These are phyloP conservation scores for Dysidea cf. avara DNA, from an alignment of 37 sponge, comb jelly and placozoan genomes.

Conservation along the genomic window DNA sequence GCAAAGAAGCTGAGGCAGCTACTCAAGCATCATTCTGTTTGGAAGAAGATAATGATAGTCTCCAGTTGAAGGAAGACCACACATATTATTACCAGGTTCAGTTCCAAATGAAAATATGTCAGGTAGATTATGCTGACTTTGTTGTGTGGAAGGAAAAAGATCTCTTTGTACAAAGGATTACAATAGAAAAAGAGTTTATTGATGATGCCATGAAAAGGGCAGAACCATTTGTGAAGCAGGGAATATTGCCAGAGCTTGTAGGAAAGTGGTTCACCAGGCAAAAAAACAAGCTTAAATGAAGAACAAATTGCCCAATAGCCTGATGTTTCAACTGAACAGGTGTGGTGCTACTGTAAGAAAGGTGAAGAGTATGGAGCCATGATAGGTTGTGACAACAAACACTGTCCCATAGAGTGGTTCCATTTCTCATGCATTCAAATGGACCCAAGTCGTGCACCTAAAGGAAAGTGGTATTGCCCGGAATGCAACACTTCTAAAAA, in stretches of 20 bases:
- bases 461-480: slow-evolving; percentile 46
- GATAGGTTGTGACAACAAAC: slow-evolving; percentile 17
- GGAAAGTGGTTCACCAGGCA: slow-evolving; percentile 38
- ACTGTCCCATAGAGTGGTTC: slow-evolving; percentile 31
- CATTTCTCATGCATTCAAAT: slow-evolving; percentile 29
- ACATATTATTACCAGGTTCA: slow-evolving; percentile 75
- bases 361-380: no score
- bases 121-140: slow-evolving; percentile 43
- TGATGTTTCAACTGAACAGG: not conserved
- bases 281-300: slow-evolving; percentile 5
- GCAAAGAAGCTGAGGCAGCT: slow-evolving; percentile 19
- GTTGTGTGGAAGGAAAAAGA: slow-evolving; percentile 41
- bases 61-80: slow-evolving; percentile 31
- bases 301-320: not conserved
- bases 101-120: slow-evolving; percentile 42
- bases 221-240: slow-evolving; percentile 14
- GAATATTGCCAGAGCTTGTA: slow-evolving; percentile 40
- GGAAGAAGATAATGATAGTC: slow-evolving; percentile 6
- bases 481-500: slow-evolving; percentile 24
- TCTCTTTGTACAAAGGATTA: slow-evolving; percentile 19
- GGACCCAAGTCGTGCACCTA: slow-evolving; percentile 7
- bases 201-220: slow-evolving; percentile 20
- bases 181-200: slow-evolving; percentile 19
- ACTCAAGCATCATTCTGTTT: slow-evolving; percentile 33
- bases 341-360: slow-evolving; percentile 1